A percentile compares a stretch with the other conserved stretches of the same genome.
These are phyloP conservation scores for Lithophane socia DNA, from an alignment of 2,888 invertebrate genomes.

Conservation along the genomic window DNA sequence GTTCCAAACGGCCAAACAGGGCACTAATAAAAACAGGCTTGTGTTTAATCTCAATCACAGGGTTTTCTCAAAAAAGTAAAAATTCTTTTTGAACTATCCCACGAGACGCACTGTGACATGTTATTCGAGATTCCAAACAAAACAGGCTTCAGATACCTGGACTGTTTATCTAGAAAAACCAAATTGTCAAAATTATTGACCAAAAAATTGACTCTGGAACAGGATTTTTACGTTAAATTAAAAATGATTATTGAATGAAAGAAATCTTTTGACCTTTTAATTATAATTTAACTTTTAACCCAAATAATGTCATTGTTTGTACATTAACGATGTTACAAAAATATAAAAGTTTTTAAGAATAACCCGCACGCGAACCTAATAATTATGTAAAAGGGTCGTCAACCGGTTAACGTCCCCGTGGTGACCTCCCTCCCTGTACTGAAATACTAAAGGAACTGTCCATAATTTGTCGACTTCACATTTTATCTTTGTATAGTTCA, in stretches of 20 bases:
- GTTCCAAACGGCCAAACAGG: not conserved
- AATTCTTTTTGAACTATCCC: not conserved
- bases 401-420: not conserved
- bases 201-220: not conserved
- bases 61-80: not conserved
- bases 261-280: not conserved
- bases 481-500: not conserved
- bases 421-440: not conserved
- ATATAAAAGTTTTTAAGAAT: constrained; percentile 4
- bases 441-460: not conserved
- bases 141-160: not conserved
- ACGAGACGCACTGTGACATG: not conserved
- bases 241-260: not conserved
- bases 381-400: constrained; percentile 12
- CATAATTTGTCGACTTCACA: not conserved
- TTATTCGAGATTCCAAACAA: not conserved
- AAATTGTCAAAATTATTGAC: not conserved
- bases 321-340: not conserved
- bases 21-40: not conserved
- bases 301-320: constrained; percentile 13
- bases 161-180: not conserved
- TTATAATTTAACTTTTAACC: constrained; percentile 4
- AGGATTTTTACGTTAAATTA: not conserved
- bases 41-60: not conserved
- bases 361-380: not conserved